A percentile compares a stretch with the other conserved stretches of the same genome.
These are phyloP conservation scores for Mus minutoides DNA, from an alignment of 2,797 vertebrate species.

Conservation along the genomic window DNA sequence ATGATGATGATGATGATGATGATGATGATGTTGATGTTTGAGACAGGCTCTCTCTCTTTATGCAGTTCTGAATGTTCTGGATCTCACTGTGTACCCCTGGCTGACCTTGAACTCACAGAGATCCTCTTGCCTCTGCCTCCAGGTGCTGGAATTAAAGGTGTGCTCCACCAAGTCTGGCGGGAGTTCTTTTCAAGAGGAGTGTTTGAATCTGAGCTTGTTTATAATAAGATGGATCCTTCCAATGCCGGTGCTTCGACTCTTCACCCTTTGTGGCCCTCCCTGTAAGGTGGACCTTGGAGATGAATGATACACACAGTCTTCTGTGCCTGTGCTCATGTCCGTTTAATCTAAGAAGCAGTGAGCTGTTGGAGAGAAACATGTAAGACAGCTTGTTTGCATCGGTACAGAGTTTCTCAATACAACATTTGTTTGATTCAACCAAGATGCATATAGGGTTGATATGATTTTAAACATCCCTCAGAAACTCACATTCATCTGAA, in stretches of 20 bases:
- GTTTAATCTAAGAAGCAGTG: background rate
- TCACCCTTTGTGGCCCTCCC: background rate
- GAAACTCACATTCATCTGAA: constrained; percentile 36
- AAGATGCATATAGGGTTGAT: background rate
- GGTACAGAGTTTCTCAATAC: background rate
- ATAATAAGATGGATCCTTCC: background rate
- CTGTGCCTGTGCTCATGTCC: background rate
- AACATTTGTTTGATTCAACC: background rate
- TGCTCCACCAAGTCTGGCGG: background rate
- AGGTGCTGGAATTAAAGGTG: background rate
- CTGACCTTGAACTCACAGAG: background rate
- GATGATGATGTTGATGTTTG: no score
- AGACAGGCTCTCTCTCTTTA: background rate
- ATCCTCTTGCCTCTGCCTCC: background rate
- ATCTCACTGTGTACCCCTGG: background rate
- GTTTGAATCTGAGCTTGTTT: constrained; percentile 15
- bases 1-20: no score
- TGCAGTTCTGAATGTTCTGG: background rate
- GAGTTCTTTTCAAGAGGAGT: background rate
- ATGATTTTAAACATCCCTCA: background rate
- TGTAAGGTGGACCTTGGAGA: background rate
- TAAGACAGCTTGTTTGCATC: background rate
- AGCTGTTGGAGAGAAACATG: background rate
- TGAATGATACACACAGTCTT: background rate
- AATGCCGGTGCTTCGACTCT: no score